Base-by-base conservation (phyloP, 2,888 invertebrate genomes). In the Calliphora vomitoria region DNA sequence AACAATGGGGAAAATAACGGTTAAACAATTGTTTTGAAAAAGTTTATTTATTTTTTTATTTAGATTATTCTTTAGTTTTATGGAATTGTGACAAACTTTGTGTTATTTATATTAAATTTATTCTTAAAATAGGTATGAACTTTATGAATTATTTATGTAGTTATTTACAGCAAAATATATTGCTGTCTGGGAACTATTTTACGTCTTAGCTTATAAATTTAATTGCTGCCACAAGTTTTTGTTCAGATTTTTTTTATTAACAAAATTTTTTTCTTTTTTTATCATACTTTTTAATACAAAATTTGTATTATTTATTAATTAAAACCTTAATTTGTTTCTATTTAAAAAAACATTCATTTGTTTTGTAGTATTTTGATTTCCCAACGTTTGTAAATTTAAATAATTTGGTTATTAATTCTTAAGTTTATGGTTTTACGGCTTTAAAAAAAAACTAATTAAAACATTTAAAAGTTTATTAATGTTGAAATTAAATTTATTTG, bases 91-190 rank as follows among this genome's bases (percentile, higher is more conserved):
- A 25, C 25, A 25, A 25, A 25, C 1, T 25, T 25, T 25, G 25
- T 35, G 35, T 20, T 13, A 5, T 18, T 53, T 71, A 20, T 31
- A 66, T 4, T 62, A 38, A 38, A 1, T n/a, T 41, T 66, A n/a
- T 41, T 8, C 18, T 62, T 38, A 11, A 44, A 41, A 41, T 44
- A 25, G 1, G 2, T 25, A 10, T 41, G 13, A 66, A 18, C 66
- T 20, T 44, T 31, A 66, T 66, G 44, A 66, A 66, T 66, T 66
- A 66, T 66, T 66, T 66, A 25, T 31, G 5, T n/a, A n/a, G n/a
- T n/a, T 3, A 5, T 25, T 58, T 58, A 13, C 8, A 25, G 15
- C 11, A 58, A 25, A 55, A 20, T 25, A 11, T 35, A 35, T 35
- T 0, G 6, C 5, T 25, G 58, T 8, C 58, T 58, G 25, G 25